These are phyloP conservation scores for Oxytorus armatus DNA, from an alignment of 2,888 invertebrate genomes.

Conservation along the genomic window DNA sequence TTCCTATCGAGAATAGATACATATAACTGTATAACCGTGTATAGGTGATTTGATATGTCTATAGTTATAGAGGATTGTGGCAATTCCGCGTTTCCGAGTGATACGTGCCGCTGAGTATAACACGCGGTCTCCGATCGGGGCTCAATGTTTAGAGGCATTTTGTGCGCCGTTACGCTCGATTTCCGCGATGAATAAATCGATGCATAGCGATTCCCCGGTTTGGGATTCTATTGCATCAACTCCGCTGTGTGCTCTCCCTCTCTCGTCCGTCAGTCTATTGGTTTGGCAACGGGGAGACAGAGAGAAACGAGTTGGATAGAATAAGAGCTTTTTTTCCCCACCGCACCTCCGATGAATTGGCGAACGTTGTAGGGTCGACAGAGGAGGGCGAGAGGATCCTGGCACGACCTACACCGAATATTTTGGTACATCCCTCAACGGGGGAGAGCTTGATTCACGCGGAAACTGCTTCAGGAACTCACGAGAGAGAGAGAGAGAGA, in stretches of 20 bases:
- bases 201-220: constrained; percentile 65
- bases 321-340: constrained; percentile 51
- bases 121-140: constrained; percentile 52
- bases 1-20: constrained; percentile 47
- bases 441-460: constrained; percentile 25
- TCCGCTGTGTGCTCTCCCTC: constrained; percentile 23
- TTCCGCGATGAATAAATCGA: constrained; percentile 77
- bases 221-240: constrained; percentile 60
- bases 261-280: not conserved
- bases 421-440: constrained; percentile 49
- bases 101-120: constrained; percentile 63
- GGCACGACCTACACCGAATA: constrained; percentile 37
- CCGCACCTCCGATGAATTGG: constrained; percentile 23
- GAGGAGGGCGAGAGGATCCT: constrained; percentile 20
- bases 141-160: constrained; percentile 77
- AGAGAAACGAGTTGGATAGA: constrained; percentile 40
- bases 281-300: constrained; percentile 38
- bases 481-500: not conserved
- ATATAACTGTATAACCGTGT: constrained; percentile 7
- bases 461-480: constrained; percentile 50
- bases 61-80: constrained; percentile 27
- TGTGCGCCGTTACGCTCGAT: constrained; percentile 78
- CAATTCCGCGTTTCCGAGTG: constrained; percentile 49
- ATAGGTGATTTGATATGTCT: constrained; percentile 21
- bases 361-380: constrained; percentile 26